These are phyloP conservation scores for Tympanuchus pallidicinctus DNA, from an alignment of 2,113 vertebrate genomes.

Conservation along the genomic window DNA sequence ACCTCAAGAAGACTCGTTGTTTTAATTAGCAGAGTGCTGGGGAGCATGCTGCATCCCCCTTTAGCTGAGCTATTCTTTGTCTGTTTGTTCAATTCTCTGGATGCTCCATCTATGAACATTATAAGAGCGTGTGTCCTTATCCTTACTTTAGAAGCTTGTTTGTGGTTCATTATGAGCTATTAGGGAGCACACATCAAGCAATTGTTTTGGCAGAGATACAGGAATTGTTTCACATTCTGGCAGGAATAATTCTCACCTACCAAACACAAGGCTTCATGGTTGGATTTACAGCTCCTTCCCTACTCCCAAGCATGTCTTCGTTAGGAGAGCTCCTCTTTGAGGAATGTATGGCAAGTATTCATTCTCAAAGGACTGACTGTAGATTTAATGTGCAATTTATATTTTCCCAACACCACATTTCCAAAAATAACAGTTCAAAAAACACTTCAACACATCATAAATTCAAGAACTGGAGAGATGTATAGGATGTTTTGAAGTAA, in stretches of 20 bases:
- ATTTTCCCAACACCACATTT: neutral
- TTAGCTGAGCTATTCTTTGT: neutral
- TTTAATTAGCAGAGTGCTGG: neutral
- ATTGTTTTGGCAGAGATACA: slow-evolving; percentile 43
- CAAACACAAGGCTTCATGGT: neutral
- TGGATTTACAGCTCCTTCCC: neutral
- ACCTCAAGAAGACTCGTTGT: neutral
- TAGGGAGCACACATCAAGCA: slow-evolving; percentile 48
- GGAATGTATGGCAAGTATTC: neutral
- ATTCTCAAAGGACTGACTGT: neutral
- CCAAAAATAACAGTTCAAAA: neutral
- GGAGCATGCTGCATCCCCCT: neutral
- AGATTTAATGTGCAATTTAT: neutral
- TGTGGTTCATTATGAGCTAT: slow-evolving; percentile 63
- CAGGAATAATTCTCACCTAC: neutral
- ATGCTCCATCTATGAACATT: neutral
- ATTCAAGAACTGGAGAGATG: neutral
- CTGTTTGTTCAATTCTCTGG: slow-evolving; percentile 1
- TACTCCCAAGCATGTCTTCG: neutral
- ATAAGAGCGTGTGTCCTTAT: slow-evolving; percentile 45
- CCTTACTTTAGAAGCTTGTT: slow-evolving; percentile 66
- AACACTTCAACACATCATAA: neutral
- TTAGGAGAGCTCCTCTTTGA: neutral
- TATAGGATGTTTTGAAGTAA: neutral
- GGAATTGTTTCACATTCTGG: slow-evolving; percentile 52